phyloP scores from a whole-genome alignment of 2,797 vertebrate species.

The Oreochromis grahami region DNA sequence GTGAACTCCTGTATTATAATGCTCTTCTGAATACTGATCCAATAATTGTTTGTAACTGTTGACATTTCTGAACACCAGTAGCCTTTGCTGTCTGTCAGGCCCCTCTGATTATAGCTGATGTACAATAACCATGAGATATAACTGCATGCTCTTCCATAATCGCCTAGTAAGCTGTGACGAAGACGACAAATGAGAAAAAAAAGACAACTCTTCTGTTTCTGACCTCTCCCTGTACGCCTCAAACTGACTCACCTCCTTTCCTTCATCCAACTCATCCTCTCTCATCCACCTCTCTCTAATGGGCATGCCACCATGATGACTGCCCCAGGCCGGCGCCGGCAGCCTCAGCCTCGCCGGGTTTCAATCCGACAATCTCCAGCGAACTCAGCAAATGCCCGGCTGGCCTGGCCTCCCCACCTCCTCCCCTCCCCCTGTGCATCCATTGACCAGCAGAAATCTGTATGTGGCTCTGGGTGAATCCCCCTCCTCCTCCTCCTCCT shows the following conservation, averaged over 20 bases:
- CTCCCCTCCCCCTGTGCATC: neutral
- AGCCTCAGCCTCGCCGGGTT: neutral
- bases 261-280: neutral
- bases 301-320: slow-evolving; percentile 33
- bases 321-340: neutral
- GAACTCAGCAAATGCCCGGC: slow-evolving; percentile 29
- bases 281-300: slow-evolving; percentile 7
- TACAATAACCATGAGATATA: slow-evolving; percentile 93
- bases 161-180: slow-evolving; percentile 89
- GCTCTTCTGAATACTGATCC: slow-evolving; percentile 88
- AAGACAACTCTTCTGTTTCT: slow-evolving; percentile 69
- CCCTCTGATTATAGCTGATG: slow-evolving; percentile 93
- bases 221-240: slow-evolving; percentile 16
- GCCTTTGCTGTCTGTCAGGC: slow-evolving; percentile 97
- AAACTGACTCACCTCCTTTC: slow-evolving; percentile 13
- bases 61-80: slow-evolving; percentile 93
- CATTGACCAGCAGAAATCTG: slow-evolving; percentile 51
- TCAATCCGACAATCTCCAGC: slow-evolving; percentile 39
- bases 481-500: neutral
- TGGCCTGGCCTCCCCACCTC: neutral
- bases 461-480: slow-evolving; percentile 26
- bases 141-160: slow-evolving; percentile 96
- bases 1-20: slow-evolving; percentile 98
- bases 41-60: slow-evolving; percentile 72
- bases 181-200: slow-evolving; percentile 80